These are phyloP conservation scores for Oryzias sinensis DNA, from an alignment of 2,797 vertebrate genomes.

Conservation along the genomic window DNA sequence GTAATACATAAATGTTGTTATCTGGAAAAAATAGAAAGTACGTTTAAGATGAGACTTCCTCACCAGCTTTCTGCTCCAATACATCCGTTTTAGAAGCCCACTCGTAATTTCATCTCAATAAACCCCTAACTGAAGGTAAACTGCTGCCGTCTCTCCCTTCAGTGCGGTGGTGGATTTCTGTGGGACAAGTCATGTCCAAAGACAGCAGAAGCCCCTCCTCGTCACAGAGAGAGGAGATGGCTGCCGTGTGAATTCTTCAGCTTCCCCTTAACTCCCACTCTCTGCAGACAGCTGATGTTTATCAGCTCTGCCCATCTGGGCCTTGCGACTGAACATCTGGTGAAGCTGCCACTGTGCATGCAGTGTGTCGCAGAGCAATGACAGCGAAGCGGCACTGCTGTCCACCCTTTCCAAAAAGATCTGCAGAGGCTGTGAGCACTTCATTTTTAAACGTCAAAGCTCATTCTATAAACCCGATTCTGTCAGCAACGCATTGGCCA, in stretches of 20 bases:
- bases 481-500: constrained; percentile 22
- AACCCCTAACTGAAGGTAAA: constrained; percentile 18
- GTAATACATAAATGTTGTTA: no score
- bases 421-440: constrained; percentile 25
- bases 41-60: no score
- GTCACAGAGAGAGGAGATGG: constrained; percentile 35
- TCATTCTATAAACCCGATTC: constrained; percentile 25
- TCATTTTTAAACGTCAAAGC: constrained; percentile 32
- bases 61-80: no score
- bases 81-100: neutral
- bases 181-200: constrained; percentile 28
- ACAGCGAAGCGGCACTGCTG: constrained; percentile 39
- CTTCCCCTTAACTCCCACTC: constrained; percentile 36
- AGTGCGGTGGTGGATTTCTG: constrained; percentile 20
- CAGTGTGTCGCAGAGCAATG: constrained; percentile 39
- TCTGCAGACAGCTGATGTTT: constrained; percentile 69
- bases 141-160: constrained; percentile 22
- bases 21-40: no score
- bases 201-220: constrained; percentile 38
- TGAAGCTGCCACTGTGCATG: constrained; percentile 52
- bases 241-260: constrained; percentile 41
- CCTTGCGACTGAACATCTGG: constrained; percentile 68
- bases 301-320: constrained; percentile 69
- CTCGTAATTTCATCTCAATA: constrained; percentile 5
- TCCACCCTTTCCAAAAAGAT: constrained; percentile 40